Evolutionary conservation across 2,888 invertebrate species (phyloP).

Genomic region (Dermolepida albohirtum): DNA sequence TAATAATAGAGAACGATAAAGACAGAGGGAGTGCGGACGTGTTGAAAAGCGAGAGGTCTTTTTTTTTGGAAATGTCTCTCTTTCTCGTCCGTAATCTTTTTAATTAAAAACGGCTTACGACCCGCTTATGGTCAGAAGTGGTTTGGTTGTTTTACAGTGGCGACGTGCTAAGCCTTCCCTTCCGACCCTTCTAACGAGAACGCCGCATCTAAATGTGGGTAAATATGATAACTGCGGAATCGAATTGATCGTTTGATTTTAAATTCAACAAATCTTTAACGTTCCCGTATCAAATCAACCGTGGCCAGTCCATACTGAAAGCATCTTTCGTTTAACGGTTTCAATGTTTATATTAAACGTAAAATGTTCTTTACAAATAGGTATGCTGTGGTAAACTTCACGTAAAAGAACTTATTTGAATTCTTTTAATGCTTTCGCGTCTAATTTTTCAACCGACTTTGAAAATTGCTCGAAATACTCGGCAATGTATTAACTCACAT

Average conservation of each 20-base stretch:
- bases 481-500: too few species aligned
- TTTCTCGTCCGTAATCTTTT: constrained; percentile 30
- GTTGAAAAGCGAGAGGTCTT: constrained; percentile 9
- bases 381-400: too few species aligned
- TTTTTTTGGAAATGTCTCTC: constrained; percentile 11
- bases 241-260: not conserved
- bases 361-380: too few species aligned
- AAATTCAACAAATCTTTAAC: not conserved
- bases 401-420: too few species aligned
- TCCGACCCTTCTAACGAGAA: constrained; percentile 17
- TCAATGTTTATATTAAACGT: too few species aligned
- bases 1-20: constrained; percentile 25
- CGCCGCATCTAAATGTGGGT: not conserved
- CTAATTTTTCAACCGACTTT: too few species aligned
- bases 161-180: constrained; percentile 33
- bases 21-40: not conserved
- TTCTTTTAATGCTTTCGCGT: too few species aligned
- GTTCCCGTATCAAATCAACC: too few species aligned
- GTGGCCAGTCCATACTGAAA: too few species aligned
- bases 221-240: constrained; percentile 7
- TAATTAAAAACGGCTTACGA: constrained; percentile 24
- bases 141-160: constrained; percentile 28
- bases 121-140: constrained; percentile 27
- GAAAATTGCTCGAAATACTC: too few species aligned
- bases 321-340: too few species aligned